phyloP scores from a whole-genome alignment of 2,888 invertebrate genomes.

The Mesochorus sp. region DNA sequence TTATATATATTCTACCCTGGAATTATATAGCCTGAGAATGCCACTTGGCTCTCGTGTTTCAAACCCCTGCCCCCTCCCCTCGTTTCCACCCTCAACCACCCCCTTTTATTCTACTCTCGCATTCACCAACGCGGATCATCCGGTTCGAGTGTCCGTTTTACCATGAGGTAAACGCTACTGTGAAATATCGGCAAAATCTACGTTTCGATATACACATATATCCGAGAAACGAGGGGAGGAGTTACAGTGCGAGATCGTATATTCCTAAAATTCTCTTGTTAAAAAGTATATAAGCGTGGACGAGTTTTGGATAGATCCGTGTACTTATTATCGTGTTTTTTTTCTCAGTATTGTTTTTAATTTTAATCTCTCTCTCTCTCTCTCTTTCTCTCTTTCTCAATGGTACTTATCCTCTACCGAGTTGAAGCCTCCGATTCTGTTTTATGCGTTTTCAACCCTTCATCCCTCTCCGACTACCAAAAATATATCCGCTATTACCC shows the following conservation, averaged over 20 bases:
- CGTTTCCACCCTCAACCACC: conserved; percentile 31
- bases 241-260: background rate
- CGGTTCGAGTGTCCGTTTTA: conserved; percentile 40
- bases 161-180: conserved; percentile 30
- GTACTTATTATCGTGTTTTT: conserved; percentile 1
- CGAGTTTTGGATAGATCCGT: conserved; percentile 20
- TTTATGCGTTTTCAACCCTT: conserved; percentile 5
- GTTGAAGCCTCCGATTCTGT: background rate
- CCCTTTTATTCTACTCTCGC: conserved; percentile 42
- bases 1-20: background rate
- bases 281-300: background rate
- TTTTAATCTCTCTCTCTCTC: conserved; percentile 39
- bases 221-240: background rate
- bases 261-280: conserved; percentile 15
- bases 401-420: background rate
- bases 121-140: conserved; percentile 52
- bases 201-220: conserved; percentile 14
- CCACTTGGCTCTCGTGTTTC: conserved; percentile 54
- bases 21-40: conserved; percentile 4
- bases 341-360: conserved; percentile 3
- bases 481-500: conserved; percentile 27
- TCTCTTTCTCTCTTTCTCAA: too few relatives aligned
- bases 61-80: conserved; percentile 56
- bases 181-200: conserved; percentile 36
- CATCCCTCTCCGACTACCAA: conserved; percentile 28